These are phyloP conservation scores for Herpailurus yagouaroundi DNA, from an alignment of 2,113 vertebrate species.

Conservation along the genomic window DNA sequence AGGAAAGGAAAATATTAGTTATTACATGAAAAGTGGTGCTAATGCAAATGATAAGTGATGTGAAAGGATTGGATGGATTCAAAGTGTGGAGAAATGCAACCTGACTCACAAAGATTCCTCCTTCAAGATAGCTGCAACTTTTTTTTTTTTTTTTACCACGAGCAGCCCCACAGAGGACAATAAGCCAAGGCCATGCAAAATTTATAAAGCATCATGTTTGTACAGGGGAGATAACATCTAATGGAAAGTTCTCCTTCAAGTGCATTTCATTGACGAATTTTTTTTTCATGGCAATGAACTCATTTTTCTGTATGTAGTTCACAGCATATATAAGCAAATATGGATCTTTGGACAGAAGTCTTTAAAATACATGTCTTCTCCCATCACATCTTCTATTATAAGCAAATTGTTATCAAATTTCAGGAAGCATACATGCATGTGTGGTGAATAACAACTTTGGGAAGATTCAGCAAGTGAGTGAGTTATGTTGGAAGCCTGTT, in stretches of 20 bases:
- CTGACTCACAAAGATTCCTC: background rate
- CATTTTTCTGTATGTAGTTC: constrained; percentile 55
- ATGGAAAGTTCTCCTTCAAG: constrained; percentile 27
- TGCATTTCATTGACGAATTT: background rate
- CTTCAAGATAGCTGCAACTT: background rate
- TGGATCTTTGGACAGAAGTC: background rate
- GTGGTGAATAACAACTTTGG: constrained; percentile 44
- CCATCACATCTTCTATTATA: constrained; percentile 26
- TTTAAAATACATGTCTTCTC: constrained; percentile 42
- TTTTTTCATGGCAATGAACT: constrained; percentile 44
- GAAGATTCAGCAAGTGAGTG: background rate
- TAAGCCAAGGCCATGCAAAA: background rate
- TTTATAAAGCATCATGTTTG: background rate
- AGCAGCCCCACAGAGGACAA: background rate
- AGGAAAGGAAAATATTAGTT: background rate
- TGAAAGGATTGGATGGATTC: background rate
- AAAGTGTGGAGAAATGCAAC: background rate
- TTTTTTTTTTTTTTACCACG: background rate
- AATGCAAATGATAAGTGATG: background rate
- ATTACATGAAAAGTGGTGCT: background rate
- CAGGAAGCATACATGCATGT: background rate
- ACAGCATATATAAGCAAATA: constrained; percentile 45
- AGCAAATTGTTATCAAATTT: constrained; percentile 37
- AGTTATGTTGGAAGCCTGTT: constrained; percentile 25
- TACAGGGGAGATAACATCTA: background rate